These are phyloP conservation scores for Melinaea menophilus DNA, from an alignment of 2,888 invertebrate species.

Conservation along the genomic window DNA sequence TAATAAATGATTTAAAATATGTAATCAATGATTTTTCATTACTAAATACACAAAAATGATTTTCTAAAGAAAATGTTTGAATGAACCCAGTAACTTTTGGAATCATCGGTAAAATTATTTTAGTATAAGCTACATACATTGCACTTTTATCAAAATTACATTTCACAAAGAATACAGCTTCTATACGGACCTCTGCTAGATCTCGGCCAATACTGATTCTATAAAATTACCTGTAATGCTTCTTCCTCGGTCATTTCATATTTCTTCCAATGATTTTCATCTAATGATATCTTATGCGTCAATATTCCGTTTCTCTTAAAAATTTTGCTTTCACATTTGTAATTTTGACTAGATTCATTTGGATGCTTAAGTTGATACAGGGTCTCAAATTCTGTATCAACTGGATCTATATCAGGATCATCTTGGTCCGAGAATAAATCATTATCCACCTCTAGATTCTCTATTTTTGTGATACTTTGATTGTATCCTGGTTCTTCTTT, in stretches of 20 bases:
- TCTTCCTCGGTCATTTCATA: slow-evolving; percentile 55
- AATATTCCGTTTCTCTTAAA: slow-evolving; percentile 13
- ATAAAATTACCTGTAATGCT: slow-evolving; percentile 43
- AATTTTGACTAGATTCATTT: not conserved
- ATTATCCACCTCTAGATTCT: slow-evolving; percentile 21
- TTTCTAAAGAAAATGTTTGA: no score
- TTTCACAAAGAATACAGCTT: no score
- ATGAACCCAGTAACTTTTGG: no score
- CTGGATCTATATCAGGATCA: slow-evolving; percentile 7
- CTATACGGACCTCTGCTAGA: no score
- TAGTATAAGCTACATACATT: no score
- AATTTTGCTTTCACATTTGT: not conserved
- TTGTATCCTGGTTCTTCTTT: slow-evolving; percentile 21
- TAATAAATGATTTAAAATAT: no score
- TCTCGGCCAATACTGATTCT: not conserved
- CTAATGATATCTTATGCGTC: slow-evolving; percentile 41
- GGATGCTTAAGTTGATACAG: slow-evolving; percentile 15
- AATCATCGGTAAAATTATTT: no score
- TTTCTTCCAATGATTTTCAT: slow-evolving; percentile 55
- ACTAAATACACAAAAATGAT: no score
- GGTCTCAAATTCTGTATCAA: slow-evolving; percentile 14
- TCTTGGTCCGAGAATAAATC: slow-evolving; percentile 7
- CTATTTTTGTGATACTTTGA: slow-evolving; percentile 20
- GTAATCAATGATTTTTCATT: no score
- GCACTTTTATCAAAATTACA: no score